Evolutionary conservation across 2,797 vertebrate genomes (phyloP).

Genomic region (Chaetophractus vellerosus): DNA sequence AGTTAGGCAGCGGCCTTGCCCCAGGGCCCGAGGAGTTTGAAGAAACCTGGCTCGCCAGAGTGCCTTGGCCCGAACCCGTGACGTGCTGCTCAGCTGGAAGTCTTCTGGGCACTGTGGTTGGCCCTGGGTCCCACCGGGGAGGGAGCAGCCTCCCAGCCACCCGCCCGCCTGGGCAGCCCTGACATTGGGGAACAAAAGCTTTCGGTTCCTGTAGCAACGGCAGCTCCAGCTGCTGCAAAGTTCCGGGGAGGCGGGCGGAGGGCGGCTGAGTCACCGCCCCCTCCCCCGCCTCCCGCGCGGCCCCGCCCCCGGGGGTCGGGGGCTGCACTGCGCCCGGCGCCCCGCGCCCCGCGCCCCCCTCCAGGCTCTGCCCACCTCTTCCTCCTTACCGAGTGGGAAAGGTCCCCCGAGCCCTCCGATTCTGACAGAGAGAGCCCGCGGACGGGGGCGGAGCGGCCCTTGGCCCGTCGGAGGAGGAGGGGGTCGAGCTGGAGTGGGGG

Average conservation of each 20-base stretch:
- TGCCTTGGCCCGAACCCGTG: not conserved
- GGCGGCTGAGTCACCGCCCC: constrained; percentile 85
- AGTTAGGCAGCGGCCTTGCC: constrained; percentile 43
- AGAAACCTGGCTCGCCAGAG: constrained; percentile 27
- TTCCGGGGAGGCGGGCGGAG: constrained; percentile 83
- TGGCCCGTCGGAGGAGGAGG: constrained; percentile 3
- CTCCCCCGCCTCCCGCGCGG: constrained; percentile 8
- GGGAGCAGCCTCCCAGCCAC: constrained; percentile 27
- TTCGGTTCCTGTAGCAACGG: constrained; percentile 85
- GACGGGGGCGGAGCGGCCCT: constrained; percentile 23
- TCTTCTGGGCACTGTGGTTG: not conserved
- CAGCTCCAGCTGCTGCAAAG: constrained; percentile 85
- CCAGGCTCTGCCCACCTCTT: not conserved
- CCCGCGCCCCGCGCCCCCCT: not conserved
- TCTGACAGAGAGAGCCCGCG: not conserved
- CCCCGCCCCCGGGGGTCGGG: not conserved
- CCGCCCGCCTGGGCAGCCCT: constrained; percentile 42
- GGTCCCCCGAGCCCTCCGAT: not conserved
- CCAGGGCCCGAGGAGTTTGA: constrained; percentile 21
- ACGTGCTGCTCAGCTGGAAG: not conserved
- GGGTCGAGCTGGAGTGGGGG: not conserved
- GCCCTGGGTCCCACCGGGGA: constrained; percentile 53
- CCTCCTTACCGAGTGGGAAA: not conserved
- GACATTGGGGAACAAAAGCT: constrained; percentile 85
- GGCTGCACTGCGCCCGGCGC: too few species aligned